Base-by-base conservation (phyloP, 2,797 vertebrate species). In the Catamblyrhynchus diadema region DNA sequence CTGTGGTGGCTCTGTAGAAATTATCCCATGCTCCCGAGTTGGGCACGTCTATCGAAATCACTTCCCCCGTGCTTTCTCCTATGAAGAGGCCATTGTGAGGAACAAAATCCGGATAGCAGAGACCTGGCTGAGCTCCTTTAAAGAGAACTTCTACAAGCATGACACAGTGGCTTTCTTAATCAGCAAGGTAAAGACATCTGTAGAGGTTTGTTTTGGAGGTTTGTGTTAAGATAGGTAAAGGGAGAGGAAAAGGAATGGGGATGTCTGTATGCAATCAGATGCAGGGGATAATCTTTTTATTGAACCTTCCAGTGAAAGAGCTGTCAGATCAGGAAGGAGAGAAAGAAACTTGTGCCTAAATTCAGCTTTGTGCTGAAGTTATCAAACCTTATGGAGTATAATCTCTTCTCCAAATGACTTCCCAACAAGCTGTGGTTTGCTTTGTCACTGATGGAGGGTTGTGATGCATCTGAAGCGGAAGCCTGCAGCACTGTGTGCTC, bases 1-100 rank as follows among this genome's bases (percentile, higher is more conserved):
- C n/a, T 99, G 99, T 27, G 98, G 99, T 17, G 99, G 99, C 64
- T 98, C 98, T 14, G 97, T 99, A 80, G 99, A 99, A 98, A 97
- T 99, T 88, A 97, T 99, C 30, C 99, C 99, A 11, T 99, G 99
- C 77, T 99, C 98, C 33, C 98, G 98, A 17, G 98, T 99, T 74
- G 99, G 98, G 17, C 98, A 99, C 2, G 71, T 99, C 35, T 96
- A 97, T 90, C 96, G 48, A 80, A 97, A 73, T 66, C 97, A 97
- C 75, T 93, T 96, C n/a, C 95, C 95, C 1, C 86, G 5, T 14
- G 47, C 50, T 45, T 83, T 97, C 60, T 88, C 97, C 33, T 98
- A 98, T 57, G 96, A 97, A 88, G 98, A 99, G 48, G 95, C 97
- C 47, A 39, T 97, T 28, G 95, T 98, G 95, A 98, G 71, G 92